These are phyloP conservation scores for Chloebia gouldiae DNA, from an alignment of 2,113 vertebrate species.

Conservation along the genomic window DNA sequence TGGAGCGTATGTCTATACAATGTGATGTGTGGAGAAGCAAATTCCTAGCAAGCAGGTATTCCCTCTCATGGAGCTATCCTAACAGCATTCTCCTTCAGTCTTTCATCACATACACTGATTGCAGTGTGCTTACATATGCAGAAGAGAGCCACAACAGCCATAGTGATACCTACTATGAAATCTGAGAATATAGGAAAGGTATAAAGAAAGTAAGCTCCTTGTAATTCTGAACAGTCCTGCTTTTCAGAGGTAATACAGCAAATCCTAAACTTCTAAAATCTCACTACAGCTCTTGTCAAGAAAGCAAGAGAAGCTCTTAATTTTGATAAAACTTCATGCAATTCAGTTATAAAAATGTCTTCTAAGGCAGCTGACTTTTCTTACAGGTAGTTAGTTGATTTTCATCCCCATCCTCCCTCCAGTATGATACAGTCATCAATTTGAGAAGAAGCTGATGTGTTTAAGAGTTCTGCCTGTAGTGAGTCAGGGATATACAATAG, in stretches of 20 bases:
- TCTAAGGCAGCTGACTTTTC: neutral
- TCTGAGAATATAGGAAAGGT: neutral
- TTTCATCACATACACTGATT: neutral
- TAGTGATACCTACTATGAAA: neutral
- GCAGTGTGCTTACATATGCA: neutral
- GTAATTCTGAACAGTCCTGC: neutral
- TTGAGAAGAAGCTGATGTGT: neutral
- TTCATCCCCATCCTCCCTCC: neutral
- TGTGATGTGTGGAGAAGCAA: constrained; percentile 99
- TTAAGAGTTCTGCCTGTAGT: neutral
- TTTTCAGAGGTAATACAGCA: neutral
- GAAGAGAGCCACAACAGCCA: neutral
- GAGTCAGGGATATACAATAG: neutral
- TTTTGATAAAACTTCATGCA: neutral
- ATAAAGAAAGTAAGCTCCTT: neutral
- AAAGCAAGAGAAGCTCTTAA: neutral
- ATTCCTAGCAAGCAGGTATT: constrained; percentile 95
- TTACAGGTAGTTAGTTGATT: neutral
- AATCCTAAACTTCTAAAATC: neutral
- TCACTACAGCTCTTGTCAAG: neutral
- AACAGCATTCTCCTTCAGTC: neutral
- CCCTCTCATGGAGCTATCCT: neutral
- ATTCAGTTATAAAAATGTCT: neutral
- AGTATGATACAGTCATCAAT: neutral
- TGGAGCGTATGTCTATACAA: constrained; percentile 96